Evolutionary conservation across 1,140 invertebrate genomes (phyloP).

Genomic region (Pachypeltis micranthus): DNA sequence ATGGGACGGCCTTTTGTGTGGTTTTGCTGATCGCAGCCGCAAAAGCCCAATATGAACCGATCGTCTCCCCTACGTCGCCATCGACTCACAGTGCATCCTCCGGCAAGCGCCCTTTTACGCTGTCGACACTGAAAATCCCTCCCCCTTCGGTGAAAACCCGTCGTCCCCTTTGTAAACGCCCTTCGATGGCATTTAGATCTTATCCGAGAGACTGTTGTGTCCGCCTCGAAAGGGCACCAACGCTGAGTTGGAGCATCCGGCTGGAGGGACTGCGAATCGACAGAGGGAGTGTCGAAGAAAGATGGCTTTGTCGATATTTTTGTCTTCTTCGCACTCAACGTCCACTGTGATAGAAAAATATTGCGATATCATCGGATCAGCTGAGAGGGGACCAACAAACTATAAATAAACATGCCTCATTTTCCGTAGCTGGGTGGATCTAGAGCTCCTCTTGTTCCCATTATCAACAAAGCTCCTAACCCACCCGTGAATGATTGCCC

Average conservation of each 20-base stretch:
- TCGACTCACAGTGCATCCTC: no score
- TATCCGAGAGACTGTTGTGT: no score
- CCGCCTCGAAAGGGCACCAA: neutral
- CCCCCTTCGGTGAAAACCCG: no score
- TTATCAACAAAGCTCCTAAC: no score
- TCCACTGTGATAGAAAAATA: neutral
- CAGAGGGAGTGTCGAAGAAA: neutral
- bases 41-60: no score
- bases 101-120: no score
- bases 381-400: neutral
- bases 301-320: neutral
- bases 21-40: no score
- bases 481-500: no score
- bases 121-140: neutral
- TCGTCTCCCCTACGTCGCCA: no score
- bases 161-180: neutral
- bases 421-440: no score
- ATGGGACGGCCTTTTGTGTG: no score
- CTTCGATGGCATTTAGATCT: constrained; percentile 1
- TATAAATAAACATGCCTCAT: neutral
- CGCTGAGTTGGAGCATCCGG: neutral
- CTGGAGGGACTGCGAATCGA: neutral
- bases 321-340: neutral
- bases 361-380: constrained; percentile 4
- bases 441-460: no score